phyloP scores from a whole-genome alignment of 2,888 invertebrate species.

The Cheilosia pagana region DNA sequence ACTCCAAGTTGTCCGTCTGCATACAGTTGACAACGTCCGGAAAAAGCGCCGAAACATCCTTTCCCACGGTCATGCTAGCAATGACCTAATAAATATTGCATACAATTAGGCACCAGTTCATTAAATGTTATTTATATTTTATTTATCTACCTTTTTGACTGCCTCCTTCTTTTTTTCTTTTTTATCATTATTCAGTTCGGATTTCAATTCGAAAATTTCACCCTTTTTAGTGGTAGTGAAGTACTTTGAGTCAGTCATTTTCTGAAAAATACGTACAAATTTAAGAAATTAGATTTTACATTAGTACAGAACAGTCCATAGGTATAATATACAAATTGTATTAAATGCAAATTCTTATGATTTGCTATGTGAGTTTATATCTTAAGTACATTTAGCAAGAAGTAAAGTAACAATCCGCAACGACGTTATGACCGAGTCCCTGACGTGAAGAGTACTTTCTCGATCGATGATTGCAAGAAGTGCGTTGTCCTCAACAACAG shows the following conservation, averaged over 20 bases:
- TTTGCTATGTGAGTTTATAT: too few species aligned
- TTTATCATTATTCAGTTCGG: conserved; percentile 99
- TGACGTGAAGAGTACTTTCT: too few species aligned
- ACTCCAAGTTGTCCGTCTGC: conserved; percentile 99
- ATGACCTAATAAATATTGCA: conserved; percentile 89
- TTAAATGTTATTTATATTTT: background rate
- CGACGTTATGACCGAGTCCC: too few species aligned
- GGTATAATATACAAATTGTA: too few species aligned
- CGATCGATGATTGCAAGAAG: too few species aligned
- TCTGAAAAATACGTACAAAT: conserved; percentile 51
- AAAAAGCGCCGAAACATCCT: conserved; percentile 99
- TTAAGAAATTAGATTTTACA: background rate
- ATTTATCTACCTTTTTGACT: conserved; percentile 98
- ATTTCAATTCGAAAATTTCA: conserved; percentile 99
- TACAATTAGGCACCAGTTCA: conserved; percentile 49
- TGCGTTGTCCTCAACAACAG: too few species aligned
- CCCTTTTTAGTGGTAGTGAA: conserved; percentile 99
- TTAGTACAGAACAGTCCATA: too few species aligned
- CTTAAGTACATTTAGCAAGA: too few species aligned
- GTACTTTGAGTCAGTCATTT: conserved; percentile 99
- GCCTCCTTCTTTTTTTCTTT: conserved; percentile 99
- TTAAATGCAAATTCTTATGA: too few species aligned
- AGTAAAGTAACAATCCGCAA: too few species aligned
- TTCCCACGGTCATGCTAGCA: conserved; percentile 99
- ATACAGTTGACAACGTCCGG: conserved; percentile 99